Conservation (phyloP, 2,113 vertebrate species). For the Calyptommatus sinebrachiatus region DNA sequence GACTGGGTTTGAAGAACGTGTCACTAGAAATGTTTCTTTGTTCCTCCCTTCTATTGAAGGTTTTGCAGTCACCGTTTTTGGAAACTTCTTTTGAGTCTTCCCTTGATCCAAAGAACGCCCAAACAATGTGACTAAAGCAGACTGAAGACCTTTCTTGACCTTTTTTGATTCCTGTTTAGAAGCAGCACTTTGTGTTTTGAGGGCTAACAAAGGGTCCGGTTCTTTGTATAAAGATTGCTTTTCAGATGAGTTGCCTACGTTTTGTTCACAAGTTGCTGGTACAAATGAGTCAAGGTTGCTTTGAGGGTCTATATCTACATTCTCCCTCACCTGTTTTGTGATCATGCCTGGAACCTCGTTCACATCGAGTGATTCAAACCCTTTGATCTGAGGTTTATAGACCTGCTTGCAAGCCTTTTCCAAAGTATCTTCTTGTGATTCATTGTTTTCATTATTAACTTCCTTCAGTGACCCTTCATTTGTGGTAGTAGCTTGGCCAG, state of each 20-base stretch:
- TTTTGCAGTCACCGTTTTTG: conserved; percentile 10
- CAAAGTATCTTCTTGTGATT: not conserved
- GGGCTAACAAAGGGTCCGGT: conserved; percentile 70
- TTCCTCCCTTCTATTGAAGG: not conserved
- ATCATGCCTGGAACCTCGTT: not conserved
- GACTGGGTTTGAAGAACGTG: conserved; percentile 21
- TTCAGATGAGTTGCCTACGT: conserved; percentile 48
- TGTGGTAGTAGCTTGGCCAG: not conserved
- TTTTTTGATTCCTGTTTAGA: conserved; percentile 47
- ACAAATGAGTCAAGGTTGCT: not conserved
- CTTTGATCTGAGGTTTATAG: conserved; percentile 36
- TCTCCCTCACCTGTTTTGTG: fast-evolving
- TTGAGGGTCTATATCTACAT: conserved; percentile 11
- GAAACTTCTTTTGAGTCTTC: conserved; percentile 27
- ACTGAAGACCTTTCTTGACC: conserved; percentile 59
- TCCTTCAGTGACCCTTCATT: not conserved
- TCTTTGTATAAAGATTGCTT: conserved; percentile 73
- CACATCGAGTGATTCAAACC: conserved; percentile 34
- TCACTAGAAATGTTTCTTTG: not conserved
- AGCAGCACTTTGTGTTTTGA: conserved; percentile 59
- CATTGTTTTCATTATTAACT: not conserved
- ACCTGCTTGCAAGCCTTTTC: not conserved
- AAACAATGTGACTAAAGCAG: conserved; percentile 72
- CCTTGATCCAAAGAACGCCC: conserved; percentile 68
- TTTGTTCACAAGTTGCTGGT: conserved; percentile 29